Percentiles rank a stretch among this genome's conserved stretches.
These are phyloP conservation scores for Spodoptera exigua DNA, from an alignment of 2,888 invertebrate genomes.

Conservation along the genomic window DNA sequence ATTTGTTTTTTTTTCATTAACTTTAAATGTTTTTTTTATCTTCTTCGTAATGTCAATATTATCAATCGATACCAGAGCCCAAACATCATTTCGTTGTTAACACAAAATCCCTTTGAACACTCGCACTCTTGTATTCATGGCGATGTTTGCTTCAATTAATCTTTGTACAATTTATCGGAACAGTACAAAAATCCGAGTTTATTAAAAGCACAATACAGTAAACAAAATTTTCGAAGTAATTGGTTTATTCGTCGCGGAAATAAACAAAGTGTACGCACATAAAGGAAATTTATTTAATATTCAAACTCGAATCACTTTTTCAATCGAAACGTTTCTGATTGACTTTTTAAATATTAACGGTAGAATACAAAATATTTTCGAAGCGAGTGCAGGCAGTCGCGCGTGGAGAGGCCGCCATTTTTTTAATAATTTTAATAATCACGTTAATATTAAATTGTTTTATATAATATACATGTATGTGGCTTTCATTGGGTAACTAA, in stretches of 20 bases:
- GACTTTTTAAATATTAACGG: slow-evolving; percentile 49
- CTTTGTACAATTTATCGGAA: slow-evolving; percentile 26
- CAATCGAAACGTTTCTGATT: slow-evolving; percentile 44
- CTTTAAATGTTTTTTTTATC: too few species aligned
- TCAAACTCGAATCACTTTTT: slow-evolving; percentile 50
- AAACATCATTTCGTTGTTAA: not conserved
- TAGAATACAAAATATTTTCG: slow-evolving; percentile 23
- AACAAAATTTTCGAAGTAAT: slow-evolving; percentile 44
- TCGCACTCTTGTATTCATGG: not conserved
- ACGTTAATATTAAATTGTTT: slow-evolving; percentile 4
- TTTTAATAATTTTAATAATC: slow-evolving; percentile 11
- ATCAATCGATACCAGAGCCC: too few species aligned
- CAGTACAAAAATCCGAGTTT: slow-evolving; percentile 19
- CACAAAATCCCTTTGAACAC: not conserved
- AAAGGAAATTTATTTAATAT: slow-evolving; percentile 57
- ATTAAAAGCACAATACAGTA: slow-evolving; percentile 39
- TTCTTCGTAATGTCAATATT: too few species aligned
- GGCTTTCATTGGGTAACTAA: too few species aligned
- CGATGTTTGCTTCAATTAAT: slow-evolving; percentile 34
- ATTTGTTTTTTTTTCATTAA: too few species aligned
- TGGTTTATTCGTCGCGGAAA: slow-evolving; percentile 44
- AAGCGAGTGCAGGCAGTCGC: slow-evolving; percentile 14
- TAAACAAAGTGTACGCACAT: slow-evolving; percentile 42
- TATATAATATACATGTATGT: not conserved
- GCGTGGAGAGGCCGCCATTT: slow-evolving; percentile 8